Conservation (phyloP, 2,888 invertebrate genomes). For the Diplazon laetatorius region DNA sequence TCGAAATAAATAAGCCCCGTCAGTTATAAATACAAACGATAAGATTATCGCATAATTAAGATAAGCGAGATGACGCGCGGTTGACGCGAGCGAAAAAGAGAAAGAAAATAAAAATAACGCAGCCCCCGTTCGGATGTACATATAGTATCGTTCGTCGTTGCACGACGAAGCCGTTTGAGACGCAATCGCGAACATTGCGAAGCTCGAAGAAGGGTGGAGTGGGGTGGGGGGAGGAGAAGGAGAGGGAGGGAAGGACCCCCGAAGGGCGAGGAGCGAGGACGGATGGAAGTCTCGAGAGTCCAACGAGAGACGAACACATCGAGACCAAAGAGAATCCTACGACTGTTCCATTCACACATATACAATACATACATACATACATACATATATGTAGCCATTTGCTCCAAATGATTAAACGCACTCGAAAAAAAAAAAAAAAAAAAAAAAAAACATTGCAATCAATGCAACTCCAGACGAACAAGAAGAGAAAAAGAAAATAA, state of each 20-base stretch:
- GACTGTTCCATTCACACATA: slow-evolving; percentile 62
- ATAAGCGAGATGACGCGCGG: slow-evolving; percentile 34
- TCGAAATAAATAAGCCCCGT: background rate
- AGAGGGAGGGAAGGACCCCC: background rate
- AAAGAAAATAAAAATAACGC: slow-evolving; percentile 5
- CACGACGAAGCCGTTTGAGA: too few species aligned
- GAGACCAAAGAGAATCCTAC: slow-evolving; percentile 56
- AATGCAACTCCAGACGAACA: slow-evolving; percentile 15
- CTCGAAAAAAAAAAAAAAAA: slow-evolving; percentile 27
- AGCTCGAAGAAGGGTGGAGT: too few species aligned
- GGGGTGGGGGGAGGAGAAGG: background rate
- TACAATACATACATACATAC: too few species aligned
- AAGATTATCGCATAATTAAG: slow-evolving; percentile 62
- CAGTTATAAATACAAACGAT: slow-evolving; percentile 1
- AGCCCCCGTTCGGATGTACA: slow-evolving; percentile 48
- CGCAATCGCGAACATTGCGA: too few species aligned
- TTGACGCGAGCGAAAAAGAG: background rate
- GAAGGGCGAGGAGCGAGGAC: slow-evolving; percentile 57
- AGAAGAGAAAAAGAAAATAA: background rate
- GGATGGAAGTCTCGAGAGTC: slow-evolving; percentile 63
- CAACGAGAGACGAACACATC: slow-evolving; percentile 55
- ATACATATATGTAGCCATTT: slow-evolving; percentile 30
- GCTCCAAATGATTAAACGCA: slow-evolving; percentile 46
- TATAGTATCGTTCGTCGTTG: too few species aligned
- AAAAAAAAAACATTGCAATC: too few species aligned